Evolutionary conservation across 2,888 invertebrate species (phyloP), one percentile per base, ranked within the genome.

Genomic region (Smittia sp.): DNA sequence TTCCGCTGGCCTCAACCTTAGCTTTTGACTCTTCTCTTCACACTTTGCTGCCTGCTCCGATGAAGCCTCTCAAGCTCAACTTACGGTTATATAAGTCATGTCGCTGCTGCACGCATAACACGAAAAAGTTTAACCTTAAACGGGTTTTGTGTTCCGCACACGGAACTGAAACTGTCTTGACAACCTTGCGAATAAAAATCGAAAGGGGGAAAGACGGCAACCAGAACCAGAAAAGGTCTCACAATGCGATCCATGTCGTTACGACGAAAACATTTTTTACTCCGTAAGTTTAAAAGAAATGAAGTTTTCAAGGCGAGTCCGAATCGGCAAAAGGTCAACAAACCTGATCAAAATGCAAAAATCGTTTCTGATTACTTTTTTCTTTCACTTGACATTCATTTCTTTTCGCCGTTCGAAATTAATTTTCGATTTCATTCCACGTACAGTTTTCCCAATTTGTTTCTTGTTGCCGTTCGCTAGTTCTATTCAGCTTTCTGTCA

Each of bases 61-160:
- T 58, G 22, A 18, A 18, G 58, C 15, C 3, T 18, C 22, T 18
- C 18, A 20, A 58, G 3, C 22, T 18, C 15, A n/a, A 2, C 15
- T 46, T 46, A 2, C 4, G 2, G 15, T 46, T 46, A 46, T 46
- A 46, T 46, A 46, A 46, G 6, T 46, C n/a, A 46, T 46, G 46
- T 15, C 46, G 6, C 11, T n/a, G n/a, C 2, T 46, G 46, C 46
- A 46, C 46, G 46, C 46, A 46, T 46, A 46, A 46, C 46, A 13
- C 46, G 15, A 32, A 69, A 69, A 69, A 69, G 52, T 69, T 32
- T 25, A 39, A 41, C 68, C 67, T 68, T 41, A 68, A 68, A 68
- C 68, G 22, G 39, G 68, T 68, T 68, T 68, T 27, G 38, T 11
- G 38, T 46, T 65, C 18, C 20, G 67, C 15, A 69, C 41, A 24